Evolutionary conservation across 2,797 vertebrate species (phyloP).

Genomic region (Chaenodraco wilsoni): DNA sequence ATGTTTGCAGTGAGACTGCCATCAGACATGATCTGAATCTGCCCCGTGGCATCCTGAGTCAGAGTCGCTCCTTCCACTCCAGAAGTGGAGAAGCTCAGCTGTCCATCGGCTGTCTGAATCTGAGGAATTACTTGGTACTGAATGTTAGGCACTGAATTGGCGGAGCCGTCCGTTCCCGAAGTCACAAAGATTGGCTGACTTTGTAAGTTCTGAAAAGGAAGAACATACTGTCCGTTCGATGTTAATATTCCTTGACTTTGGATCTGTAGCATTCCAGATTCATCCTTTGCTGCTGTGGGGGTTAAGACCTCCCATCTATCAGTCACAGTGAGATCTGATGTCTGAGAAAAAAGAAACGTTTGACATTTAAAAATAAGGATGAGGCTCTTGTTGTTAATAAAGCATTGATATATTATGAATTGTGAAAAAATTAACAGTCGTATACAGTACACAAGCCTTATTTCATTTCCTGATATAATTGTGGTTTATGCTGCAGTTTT

Average conservation of each 20-base stretch:
- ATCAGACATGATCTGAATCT: constrained; percentile 97
- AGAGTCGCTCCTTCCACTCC: constrained; percentile 90
- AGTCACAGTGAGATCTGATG: constrained; percentile 90
- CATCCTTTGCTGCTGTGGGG: constrained; percentile 91
- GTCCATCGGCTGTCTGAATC: constrained; percentile 96
- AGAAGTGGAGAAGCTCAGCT: constrained; percentile 93
- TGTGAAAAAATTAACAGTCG: background rate
- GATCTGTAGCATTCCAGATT: constrained; percentile 96
- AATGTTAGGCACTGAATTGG: constrained; percentile 95
- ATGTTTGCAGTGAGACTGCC: constrained; percentile 91
- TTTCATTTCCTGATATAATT: background rate
- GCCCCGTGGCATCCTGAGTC: constrained; percentile 93
- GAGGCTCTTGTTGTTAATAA: background rate
- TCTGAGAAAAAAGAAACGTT: constrained; percentile 79
- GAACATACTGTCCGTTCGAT: constrained; percentile 98
- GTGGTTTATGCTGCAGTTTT: background rate
- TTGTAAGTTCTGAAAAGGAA: constrained; percentile 97
- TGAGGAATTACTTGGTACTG: constrained; percentile 99
- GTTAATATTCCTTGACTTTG: constrained; percentile 92
- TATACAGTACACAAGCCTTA: too few relatives aligned
- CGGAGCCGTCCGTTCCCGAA: constrained; percentile 90
- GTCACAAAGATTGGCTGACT: constrained; percentile 98
- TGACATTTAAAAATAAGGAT: constrained; percentile 44
- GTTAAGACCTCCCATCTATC: constrained; percentile 97
- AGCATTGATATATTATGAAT: background rate